Conservation (phyloP, 1,140 invertebrate species). For the Zophobas atratus region DNA sequence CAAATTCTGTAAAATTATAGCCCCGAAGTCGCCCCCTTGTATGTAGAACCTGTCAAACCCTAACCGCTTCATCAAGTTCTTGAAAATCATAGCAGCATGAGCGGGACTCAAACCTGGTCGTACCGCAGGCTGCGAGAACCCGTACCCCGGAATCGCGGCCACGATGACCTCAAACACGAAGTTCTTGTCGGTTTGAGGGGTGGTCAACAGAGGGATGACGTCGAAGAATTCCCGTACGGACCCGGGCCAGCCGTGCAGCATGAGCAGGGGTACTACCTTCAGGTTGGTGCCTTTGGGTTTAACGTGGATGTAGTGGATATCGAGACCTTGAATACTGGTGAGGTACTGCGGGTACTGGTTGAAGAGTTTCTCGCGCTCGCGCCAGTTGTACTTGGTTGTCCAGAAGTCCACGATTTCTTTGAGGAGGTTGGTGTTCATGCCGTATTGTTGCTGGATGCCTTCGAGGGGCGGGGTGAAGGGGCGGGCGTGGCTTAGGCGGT, state of each 20-base stretch:
- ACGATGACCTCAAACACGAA: conserved; percentile 84
- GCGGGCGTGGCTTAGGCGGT: conserved; percentile 72
- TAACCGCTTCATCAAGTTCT: conserved; percentile 87
- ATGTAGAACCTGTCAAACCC: conserved; percentile 84
- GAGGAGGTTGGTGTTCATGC: conserved; percentile 80
- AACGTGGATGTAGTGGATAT: conserved; percentile 83
- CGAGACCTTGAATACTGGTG: conserved; percentile 79
- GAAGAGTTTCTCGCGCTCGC: conserved; percentile 75
- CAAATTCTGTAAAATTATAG: conserved; percentile 74
- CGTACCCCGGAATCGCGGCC: conserved; percentile 76
- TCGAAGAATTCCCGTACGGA: conserved; percentile 90
- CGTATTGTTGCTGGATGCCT: conserved; percentile 81
- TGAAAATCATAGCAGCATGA: conserved; percentile 82
- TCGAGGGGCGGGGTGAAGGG: conserved; percentile 75
- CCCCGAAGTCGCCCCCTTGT: conserved; percentile 91
- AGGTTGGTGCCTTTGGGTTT: conserved; percentile 71
- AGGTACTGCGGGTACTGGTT: conserved; percentile 83
- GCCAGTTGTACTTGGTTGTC: conserved; percentile 84
- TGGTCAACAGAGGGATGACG: conserved; percentile 81
- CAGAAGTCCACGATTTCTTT: conserved; percentile 83
- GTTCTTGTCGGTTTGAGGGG: conserved; percentile 71
- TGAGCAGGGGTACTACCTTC: conserved; percentile 79
- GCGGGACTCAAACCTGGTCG: conserved; percentile 74
- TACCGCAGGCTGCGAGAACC: conserved; percentile 73
- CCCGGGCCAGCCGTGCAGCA: conserved; percentile 94